A percentile compares a stretch with the other conserved stretches of the same genome.
Evolutionary conservation across 2,113 vertebrate genomes (phyloP).

Genomic region (Scomber colias): DNA sequence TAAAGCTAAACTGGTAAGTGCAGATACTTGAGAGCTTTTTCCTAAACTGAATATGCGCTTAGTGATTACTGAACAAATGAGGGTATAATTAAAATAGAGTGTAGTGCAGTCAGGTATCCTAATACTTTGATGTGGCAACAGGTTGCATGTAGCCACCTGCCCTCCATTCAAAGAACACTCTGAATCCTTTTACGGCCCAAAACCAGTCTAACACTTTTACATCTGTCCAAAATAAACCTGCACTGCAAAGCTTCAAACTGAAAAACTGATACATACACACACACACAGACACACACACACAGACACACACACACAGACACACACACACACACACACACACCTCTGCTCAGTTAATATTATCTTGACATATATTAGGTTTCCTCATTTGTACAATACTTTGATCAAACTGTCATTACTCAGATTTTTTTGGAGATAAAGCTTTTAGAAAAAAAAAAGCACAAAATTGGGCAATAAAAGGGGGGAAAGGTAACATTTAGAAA

Average conservation of each 20-base stretch:
- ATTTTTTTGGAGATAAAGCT: neutral
- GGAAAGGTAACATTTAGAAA: neutral
- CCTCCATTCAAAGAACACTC: neutral
- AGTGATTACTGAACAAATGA: slow-evolving; percentile 8
- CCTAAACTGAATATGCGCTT: neutral
- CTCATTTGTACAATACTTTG: neutral
- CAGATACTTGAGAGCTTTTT: neutral
- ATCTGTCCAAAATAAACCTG: neutral
- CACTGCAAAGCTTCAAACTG: neutral
- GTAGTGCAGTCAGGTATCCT: neutral
- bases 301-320: neutral
- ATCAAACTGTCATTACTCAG: neutral
- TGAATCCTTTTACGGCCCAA: neutral
- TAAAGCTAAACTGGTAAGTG: neutral
- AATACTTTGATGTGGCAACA: slow-evolving; percentile 17
- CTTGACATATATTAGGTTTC: neutral
- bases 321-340: neutral
- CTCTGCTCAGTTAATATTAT: neutral
- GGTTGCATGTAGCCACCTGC: slow-evolving; percentile 33
- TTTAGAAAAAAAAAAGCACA: neutral
- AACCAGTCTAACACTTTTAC: neutral
- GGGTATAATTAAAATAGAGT: slow-evolving; percentile 3
- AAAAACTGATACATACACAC: neutral
- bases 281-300: too few species aligned
- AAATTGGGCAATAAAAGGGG: neutral